Base-by-base conservation (phyloP, 2,113 vertebrate genomes). In the Nyctereutes procyonoides region DNA sequence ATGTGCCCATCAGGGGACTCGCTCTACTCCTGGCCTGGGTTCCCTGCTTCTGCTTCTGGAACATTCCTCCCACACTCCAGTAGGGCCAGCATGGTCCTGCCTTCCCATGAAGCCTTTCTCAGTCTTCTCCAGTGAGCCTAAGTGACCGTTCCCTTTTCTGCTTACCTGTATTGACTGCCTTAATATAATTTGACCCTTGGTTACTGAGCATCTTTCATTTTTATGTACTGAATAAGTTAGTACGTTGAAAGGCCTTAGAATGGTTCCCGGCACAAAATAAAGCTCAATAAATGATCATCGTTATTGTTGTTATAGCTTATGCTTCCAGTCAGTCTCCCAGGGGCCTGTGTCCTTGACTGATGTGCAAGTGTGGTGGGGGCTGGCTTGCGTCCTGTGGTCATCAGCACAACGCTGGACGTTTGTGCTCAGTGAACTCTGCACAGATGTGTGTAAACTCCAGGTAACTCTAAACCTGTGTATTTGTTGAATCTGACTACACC, bases 1-100 rank as follows among this genome's bases (percentile, higher is more conserved):
- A 0, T 1, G 2, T 17, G 48, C 32, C 35, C 3, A 84, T 87
- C 43, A 12, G n/a, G 62, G 58, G 43, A 55, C 19, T 51, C 2
- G 0, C 71, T 48, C 6, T 2, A 20, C 20, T 51, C 48, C 35
- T 84, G 65, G n/a, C 51, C 62, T 7, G 0, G 3, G 2, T 43
- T 74, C 56, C 32, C 32, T 9, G 1, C 3, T 48, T 13, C 35
- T 71, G 26, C 43, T 88, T 93, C 90, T 77, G 2, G 79, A 77
- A 95, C 8, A 32, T 35, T 51, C 14, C 1, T 51, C 26, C 74
- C 53, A n/a, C 32, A 20, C 3, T 51, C 19, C 38, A 15, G 22
- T 19, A 55, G 73, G 69, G 67, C 35, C 51, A n/a, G 3, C 1
- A 13, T 35, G 65, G 51, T 56, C 20, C 71, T 19, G 8, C 24